Conservation (phyloP, 2,888 invertebrate genomes). For the Chydorus sphaericus region DNA sequence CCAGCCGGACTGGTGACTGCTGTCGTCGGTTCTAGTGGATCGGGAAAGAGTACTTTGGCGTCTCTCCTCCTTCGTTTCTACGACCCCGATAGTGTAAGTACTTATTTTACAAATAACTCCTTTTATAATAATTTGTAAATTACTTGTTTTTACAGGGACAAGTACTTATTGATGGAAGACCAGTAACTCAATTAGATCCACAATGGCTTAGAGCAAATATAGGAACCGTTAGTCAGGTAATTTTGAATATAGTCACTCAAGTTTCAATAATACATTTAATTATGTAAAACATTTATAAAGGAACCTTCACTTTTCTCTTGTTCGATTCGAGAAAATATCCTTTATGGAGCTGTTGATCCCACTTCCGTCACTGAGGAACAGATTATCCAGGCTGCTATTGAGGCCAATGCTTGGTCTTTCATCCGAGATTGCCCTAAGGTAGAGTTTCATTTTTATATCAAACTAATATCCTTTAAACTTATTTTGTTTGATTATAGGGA, state of each 20-base stretch:
- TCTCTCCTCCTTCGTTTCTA: conserved; percentile 69
- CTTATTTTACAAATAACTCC: neutral
- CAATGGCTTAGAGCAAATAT: conserved; percentile 71
- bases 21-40: conserved; percentile 80
- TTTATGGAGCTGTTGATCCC: conserved; percentile 56
- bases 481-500: no score
- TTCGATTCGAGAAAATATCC: conserved; percentile 74
- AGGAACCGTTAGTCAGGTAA: conserved; percentile 73
- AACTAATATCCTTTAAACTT: no score
- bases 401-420: conserved; percentile 77
- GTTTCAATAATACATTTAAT: neutral
- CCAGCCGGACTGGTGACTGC: conserved; percentile 59
- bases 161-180: conserved; percentile 58
- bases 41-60: conserved; percentile 87
- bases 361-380: conserved; percentile 37
- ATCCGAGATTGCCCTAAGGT: conserved; percentile 36
- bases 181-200: conserved; percentile 61
- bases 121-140: no score
- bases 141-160: conserved; percentile 42
- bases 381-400: conserved; percentile 47
- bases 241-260: no score
- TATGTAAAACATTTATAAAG: no score
- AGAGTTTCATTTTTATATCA: no score
- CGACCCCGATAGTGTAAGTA: conserved; percentile 45
- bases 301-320: conserved; percentile 87